These are phyloP conservation scores for Mesochorus sp. DNA, from an alignment of 2,888 invertebrate genomes.

Conservation along the genomic window DNA sequence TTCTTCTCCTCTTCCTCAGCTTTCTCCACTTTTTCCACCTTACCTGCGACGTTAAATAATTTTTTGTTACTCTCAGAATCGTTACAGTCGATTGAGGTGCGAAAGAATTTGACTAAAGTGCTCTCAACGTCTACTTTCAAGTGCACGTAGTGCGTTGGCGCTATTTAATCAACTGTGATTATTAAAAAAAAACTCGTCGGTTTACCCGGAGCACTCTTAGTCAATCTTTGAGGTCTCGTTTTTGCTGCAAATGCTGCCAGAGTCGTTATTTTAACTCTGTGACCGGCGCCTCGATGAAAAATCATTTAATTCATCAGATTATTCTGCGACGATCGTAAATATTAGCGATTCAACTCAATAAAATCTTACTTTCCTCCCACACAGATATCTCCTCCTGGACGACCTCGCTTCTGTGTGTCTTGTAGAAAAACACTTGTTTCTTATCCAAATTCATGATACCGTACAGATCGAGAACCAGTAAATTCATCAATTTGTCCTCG, in stretches of 20 bases:
- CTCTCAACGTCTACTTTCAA: not conserved
- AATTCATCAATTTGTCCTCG: slow-evolving; percentile 83
- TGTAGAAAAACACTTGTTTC: slow-evolving; percentile 86
- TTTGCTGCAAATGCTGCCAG: slow-evolving; percentile 71
- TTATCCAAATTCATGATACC: slow-evolving; percentile 83
- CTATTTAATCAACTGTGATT: not conserved
- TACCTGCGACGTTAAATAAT: no score
- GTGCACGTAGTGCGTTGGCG: slow-evolving; percentile 16
- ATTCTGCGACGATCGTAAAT: no score
- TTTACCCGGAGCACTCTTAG: slow-evolving; percentile 77
- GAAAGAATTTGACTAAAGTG: not conserved
- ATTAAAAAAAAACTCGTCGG: not conserved
- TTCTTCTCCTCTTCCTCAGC: slow-evolving; percentile 72
- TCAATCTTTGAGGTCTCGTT: slow-evolving; percentile 73
- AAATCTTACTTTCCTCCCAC: slow-evolving; percentile 88
- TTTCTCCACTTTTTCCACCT: slow-evolving; percentile 69
- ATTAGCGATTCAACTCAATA: no score
- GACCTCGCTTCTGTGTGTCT: slow-evolving; percentile 88
- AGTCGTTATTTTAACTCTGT: slow-evolving; percentile 72
- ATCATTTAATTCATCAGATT: not conserved
- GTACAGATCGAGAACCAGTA: slow-evolving; percentile 84
- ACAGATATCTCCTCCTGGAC: slow-evolving; percentile 89
- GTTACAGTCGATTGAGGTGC: no score
- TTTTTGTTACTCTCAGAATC: no score
- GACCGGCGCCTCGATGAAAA: slow-evolving; percentile 60